phyloP scores from a whole-genome alignment of 2,113 vertebrate species.

The Ornithorhynchus anatinus region DNA sequence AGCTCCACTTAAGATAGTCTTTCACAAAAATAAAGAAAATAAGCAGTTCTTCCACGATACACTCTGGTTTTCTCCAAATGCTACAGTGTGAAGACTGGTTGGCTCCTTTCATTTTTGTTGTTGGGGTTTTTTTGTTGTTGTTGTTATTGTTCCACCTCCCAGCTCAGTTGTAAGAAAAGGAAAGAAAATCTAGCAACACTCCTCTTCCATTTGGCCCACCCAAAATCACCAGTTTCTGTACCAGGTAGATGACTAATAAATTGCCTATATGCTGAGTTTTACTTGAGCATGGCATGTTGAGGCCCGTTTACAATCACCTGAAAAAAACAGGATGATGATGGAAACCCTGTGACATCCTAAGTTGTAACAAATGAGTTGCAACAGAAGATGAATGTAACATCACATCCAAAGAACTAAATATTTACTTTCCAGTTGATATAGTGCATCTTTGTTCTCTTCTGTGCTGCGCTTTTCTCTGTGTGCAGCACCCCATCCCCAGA shows the following conservation, averaged over 20 bases:
- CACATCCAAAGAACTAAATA: conserved; percentile 61
- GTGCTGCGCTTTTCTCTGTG: conserved; percentile 49
- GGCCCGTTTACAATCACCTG: conserved; percentile 30
- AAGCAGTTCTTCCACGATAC: too few relatives aligned
- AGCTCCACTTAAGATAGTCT: too few relatives aligned
- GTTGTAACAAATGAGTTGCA: conserved; percentile 56
- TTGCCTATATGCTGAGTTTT: conserved; percentile 38
- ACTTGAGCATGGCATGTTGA: conserved; percentile 48
- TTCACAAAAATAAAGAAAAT: too few relatives aligned
- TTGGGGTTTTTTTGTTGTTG: too few relatives aligned
- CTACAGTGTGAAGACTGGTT: too few relatives aligned
- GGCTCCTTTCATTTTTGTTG: too few relatives aligned
- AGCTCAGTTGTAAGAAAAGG: conserved; percentile 29
- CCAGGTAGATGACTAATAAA: conserved; percentile 11
- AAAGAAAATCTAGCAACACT: conserved; percentile 34
- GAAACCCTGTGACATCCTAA: conserved; percentile 55
- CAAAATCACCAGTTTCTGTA: conserved; percentile 30
- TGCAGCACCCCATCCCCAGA: conserved; percentile 53
- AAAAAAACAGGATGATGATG: conserved; percentile 22
- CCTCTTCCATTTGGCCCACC: conserved; percentile 27
- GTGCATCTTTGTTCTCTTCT: conserved; percentile 55
- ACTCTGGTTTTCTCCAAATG: too few relatives aligned
- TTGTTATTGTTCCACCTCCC: too few relatives aligned
- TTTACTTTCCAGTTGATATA: conserved; percentile 69
- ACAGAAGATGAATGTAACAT: conserved; percentile 51